These are phyloP conservation scores for Oreohelix idahoensis DNA, from an alignment of 1,140 invertebrate genomes.

Conservation along the genomic window DNA sequence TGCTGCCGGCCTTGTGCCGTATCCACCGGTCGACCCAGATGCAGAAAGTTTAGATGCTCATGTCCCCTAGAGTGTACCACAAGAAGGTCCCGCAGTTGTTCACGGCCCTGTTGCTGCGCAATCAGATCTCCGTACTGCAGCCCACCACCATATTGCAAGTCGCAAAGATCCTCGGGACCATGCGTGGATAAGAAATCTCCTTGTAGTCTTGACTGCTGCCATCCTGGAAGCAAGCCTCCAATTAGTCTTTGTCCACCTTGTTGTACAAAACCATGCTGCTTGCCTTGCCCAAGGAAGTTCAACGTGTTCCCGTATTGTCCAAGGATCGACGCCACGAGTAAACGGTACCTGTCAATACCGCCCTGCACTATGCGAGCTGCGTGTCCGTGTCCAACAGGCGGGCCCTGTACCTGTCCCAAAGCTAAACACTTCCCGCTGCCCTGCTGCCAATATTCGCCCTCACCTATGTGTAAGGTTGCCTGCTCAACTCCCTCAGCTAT, in stretches of 20 bases:
- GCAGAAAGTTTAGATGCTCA: not conserved
- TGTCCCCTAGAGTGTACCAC: not conserved
- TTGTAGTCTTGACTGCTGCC: not conserved
- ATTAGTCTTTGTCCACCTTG: not conserved
- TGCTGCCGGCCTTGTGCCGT: slow-evolving; percentile 1
- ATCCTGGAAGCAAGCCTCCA: not conserved
- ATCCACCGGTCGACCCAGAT: not conserved
- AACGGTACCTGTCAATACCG: not conserved
- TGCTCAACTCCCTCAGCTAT: not conserved
- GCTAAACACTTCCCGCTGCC: not conserved
- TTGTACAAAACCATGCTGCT: not conserved
- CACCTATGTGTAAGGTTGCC: not conserved
- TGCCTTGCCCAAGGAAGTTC: not conserved
- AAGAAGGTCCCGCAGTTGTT: not conserved
- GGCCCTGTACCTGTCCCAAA: not conserved
- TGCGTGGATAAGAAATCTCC: not conserved
- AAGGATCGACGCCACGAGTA: not conserved
- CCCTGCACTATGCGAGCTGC: not conserved
- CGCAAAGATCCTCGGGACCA: not conserved
- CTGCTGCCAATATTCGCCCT: not conserved
- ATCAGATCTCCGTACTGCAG: not conserved
- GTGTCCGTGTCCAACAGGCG: not conserved
- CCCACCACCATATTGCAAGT: not conserved
- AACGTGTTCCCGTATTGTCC: not conserved
- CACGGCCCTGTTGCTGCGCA: not conserved